Percentiles rank a stretch among this genome's conserved stretches.
phyloP scores from a whole-genome alignment of 2,888 invertebrate species.

The Neoascia interrupta region DNA sequence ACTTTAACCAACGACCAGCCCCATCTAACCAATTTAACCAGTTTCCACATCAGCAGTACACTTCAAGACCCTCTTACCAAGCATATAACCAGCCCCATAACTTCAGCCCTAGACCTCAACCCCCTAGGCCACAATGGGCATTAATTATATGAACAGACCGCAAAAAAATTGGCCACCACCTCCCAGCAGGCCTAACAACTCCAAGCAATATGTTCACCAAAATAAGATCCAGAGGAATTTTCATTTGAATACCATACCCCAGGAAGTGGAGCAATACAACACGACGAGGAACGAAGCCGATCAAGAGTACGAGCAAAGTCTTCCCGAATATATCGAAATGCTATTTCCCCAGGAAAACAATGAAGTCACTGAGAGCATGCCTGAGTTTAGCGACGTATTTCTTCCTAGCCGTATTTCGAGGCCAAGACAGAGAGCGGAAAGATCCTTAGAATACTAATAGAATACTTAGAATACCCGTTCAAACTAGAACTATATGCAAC shows the following conservation, averaged over 20 bases:
- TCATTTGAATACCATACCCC: neutral
- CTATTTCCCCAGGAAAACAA: no score
- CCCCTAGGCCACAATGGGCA: no score
- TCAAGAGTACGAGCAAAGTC: neutral
- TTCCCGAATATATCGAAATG: neutral
- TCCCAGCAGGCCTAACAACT: neutral
- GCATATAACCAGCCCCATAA: no score
- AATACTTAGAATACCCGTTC: neutral
- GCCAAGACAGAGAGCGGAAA: constrained; percentile 12
- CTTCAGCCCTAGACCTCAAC: no score
- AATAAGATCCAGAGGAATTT: neutral
- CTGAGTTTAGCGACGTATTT: neutral
- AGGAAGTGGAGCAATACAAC: neutral
- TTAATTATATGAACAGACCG: no score
- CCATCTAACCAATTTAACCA: no score
- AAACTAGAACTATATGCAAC: neutral
- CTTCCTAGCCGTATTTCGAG: constrained; percentile 5
- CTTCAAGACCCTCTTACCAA: no score
- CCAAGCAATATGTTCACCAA: neutral
- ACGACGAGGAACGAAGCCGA: neutral
- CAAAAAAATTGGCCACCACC: neutral
- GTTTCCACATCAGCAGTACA: no score
- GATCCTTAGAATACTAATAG: constrained; percentile 15
- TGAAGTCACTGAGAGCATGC: neutral
- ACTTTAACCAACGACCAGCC: no score